Evolutionary conservation across 2,888 invertebrate genomes (phyloP).

Genomic region (Exocentrus adspersus): DNA sequence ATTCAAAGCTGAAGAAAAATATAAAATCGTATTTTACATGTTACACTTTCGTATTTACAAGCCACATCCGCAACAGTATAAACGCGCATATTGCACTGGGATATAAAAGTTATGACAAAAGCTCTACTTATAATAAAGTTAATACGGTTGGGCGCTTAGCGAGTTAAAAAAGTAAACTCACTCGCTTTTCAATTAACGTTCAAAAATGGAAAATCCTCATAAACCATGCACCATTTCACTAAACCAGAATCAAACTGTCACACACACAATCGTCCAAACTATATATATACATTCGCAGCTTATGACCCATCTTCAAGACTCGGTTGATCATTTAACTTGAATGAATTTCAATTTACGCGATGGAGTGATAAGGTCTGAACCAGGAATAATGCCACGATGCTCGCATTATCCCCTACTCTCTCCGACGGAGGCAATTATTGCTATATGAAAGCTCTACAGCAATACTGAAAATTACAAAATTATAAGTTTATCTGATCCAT

Average conservation of each 20-base stretch:
- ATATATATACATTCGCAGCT: slow-evolving; percentile 15
- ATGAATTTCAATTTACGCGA: slow-evolving; percentile 61
- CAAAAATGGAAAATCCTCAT: slow-evolving; percentile 62
- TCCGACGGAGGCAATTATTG: slow-evolving; percentile 35
- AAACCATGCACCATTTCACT: slow-evolving; percentile 60
- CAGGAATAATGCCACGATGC: slow-evolving; percentile 40
- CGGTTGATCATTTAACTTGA: slow-evolving; percentile 47
- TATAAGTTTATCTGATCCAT: no score
- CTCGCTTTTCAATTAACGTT: slow-evolving; percentile 60
- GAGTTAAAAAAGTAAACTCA: slow-evolving; percentile 49
- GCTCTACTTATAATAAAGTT: slow-evolving; percentile 40
- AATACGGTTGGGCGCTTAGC: slow-evolving; percentile 39
- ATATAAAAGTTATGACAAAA: slow-evolving; percentile 40
- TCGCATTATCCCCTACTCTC: slow-evolving; percentile 34
- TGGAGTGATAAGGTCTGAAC: slow-evolving; percentile 55
- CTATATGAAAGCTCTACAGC: slow-evolving; percentile 30
- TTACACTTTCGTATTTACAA: no score
- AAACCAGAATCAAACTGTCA: slow-evolving; percentile 59
- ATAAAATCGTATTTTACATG: no score
- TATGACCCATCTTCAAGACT: slow-evolving; percentile 28
- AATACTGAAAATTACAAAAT: slow-evolving; percentile 40
- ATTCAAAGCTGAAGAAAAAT: no score
- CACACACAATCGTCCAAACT: slow-evolving; percentile 48
- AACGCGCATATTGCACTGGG: slow-evolving; percentile 25
- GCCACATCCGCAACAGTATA: no score